These are phyloP conservation scores for Dasyornis broadbenti DNA, from an alignment of 2,113 vertebrate genomes.

Conservation along the genomic window DNA sequence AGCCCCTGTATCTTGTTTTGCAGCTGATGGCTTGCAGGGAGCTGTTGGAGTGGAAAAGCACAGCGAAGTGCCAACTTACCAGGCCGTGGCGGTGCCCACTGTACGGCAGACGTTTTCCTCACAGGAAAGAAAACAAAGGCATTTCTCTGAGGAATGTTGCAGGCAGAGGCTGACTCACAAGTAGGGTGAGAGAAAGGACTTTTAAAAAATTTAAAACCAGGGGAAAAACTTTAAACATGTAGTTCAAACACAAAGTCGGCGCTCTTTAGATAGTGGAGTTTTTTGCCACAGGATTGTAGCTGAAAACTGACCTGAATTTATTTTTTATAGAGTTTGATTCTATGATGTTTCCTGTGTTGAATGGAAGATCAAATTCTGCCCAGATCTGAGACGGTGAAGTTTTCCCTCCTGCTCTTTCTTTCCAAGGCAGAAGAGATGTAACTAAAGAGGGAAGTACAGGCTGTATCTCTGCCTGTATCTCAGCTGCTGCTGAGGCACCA, in stretches of 20 bases:
- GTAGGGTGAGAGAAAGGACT: neutral
- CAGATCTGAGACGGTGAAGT: neutral
- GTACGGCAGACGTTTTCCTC: neutral
- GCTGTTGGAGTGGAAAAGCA: neutral
- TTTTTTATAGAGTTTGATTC: neutral
- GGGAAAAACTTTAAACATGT: rapidly evolving
- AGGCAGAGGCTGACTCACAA: neutral
- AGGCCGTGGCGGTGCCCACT: neutral
- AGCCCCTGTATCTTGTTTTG: neutral
- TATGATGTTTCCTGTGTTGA: neutral
- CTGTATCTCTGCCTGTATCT: neutral
- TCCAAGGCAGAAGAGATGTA: neutral
- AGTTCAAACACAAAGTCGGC: neutral
- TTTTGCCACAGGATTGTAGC: neutral
- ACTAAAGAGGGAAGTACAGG: neutral
- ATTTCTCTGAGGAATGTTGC: neutral
- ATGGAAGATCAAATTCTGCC: neutral
- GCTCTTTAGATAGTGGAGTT: neutral
- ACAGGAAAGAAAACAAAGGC: constrained; percentile 33
- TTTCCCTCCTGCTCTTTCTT: neutral
- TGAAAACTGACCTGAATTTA: neutral
- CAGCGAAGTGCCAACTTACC: neutral
- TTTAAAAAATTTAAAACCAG: neutral
- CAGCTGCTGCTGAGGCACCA: neutral
- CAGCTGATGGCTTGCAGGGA: neutral